These are phyloP conservation scores for Apostichopus leukothele DNA, from an alignment of 53 echinoderm and acorn worm species.

Conservation along the genomic window DNA sequence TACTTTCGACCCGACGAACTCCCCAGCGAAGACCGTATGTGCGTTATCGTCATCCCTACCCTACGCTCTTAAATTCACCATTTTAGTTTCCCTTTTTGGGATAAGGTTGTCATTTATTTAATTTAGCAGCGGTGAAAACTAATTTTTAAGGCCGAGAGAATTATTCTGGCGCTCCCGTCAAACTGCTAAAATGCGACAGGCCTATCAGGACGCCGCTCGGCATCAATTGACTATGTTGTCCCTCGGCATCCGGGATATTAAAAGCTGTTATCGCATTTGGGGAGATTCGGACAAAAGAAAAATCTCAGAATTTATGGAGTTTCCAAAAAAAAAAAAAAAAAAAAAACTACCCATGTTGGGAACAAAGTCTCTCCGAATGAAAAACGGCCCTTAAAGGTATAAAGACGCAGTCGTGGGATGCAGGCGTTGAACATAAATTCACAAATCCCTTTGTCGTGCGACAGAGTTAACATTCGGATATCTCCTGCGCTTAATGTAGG, in stretches of 20 bases:
- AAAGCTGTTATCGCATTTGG: constrained; percentile 47
- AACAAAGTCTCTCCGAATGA: constrained; percentile 39
- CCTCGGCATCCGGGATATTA: constrained; percentile 44
- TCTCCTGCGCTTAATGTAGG: constrained; percentile 27
- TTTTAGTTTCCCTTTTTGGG: constrained; percentile 36
- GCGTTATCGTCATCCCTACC: constrained; percentile 43
- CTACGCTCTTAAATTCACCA: constrained; percentile 32
- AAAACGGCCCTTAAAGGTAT: constrained; percentile 48
- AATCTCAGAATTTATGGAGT: constrained; percentile 43
- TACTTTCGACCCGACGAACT: constrained; percentile 24
- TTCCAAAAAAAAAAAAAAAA: not conserved
- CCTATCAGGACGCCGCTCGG: constrained; percentile 32
- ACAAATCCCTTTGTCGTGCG: constrained; percentile 50
- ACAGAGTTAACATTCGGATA: constrained; percentile 20
- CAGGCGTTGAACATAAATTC: constrained; percentile 45
- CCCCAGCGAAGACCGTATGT: constrained; percentile 35
- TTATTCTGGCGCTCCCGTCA: constrained; percentile 34
- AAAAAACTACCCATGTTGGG: constrained; percentile 1
- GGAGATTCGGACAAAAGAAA: constrained; percentile 28
- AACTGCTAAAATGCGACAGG: constrained; percentile 16
- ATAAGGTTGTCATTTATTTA: constrained; percentile 52
- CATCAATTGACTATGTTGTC: constrained; percentile 28
- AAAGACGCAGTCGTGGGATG: constrained; percentile 30
- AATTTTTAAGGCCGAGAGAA: constrained; percentile 48
- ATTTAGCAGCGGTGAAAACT: constrained; percentile 52